Conservation (phyloP, 2,888 invertebrate species). For the Magallana nippona region DNA sequence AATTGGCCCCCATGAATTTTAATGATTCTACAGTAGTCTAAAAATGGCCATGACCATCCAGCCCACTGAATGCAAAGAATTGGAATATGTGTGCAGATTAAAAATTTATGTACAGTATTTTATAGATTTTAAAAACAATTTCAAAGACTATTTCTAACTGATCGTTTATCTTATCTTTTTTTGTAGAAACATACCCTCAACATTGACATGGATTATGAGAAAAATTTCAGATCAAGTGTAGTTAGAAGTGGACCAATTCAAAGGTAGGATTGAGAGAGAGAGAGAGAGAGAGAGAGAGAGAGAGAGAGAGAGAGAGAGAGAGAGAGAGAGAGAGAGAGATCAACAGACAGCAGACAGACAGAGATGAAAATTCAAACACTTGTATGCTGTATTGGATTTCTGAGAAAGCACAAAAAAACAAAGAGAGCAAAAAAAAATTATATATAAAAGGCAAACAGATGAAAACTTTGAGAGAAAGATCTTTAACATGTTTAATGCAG, state of each 20-base stretch:
- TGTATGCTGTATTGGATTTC: no score
- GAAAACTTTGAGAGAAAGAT: no score
- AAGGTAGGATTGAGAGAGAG: constrained; percentile 53
- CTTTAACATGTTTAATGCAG: no score
- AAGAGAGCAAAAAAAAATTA: no score
- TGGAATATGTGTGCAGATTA: not conserved
- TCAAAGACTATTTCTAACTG: not conserved
- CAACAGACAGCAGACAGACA: no score
- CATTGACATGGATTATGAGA: constrained; percentile 61
- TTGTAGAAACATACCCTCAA: constrained; percentile 68
- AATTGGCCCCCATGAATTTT: no score
- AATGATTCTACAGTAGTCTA: no score
- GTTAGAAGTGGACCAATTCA: constrained; percentile 59
- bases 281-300: constrained; percentile 43
- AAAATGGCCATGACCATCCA: not conserved
- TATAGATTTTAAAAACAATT: no score
- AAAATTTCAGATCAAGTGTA: constrained; percentile 60
- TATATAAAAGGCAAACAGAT: no score
- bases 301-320: constrained; percentile 21
- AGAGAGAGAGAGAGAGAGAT: not conserved
- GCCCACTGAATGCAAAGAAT: not conserved
- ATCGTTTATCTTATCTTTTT: constrained; percentile 21
- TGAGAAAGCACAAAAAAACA: no score
- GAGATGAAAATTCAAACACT: no score
- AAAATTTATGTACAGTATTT: no score